Conservation (phyloP, 2,888 invertebrate species). For the Epistrophe eligans region DNA sequence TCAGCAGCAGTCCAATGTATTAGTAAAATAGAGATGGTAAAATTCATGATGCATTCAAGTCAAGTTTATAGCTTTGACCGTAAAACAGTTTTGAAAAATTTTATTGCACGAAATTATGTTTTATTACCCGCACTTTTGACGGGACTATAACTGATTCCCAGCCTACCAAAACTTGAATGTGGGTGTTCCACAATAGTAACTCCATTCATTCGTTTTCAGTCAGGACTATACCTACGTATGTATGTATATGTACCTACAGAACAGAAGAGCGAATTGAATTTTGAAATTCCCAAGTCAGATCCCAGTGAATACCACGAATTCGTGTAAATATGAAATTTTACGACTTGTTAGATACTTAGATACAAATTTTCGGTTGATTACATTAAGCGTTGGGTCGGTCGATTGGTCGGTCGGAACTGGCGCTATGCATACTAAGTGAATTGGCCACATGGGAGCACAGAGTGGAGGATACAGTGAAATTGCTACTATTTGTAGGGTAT, state of each 20-base stretch:
- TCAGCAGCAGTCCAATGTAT: not conserved
- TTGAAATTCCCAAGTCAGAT: slow-evolving; percentile 60
- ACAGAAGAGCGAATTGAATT: slow-evolving; percentile 65
- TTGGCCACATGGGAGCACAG: slow-evolving; percentile 63
- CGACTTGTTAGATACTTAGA: slow-evolving; percentile 76
- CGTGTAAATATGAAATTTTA: slow-evolving; percentile 76
- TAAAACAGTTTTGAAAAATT: slow-evolving; percentile 49
- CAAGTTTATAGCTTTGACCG: slow-evolving; percentile 27
- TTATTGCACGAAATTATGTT: slow-evolving; percentile 67
- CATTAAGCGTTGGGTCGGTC: slow-evolving; percentile 73
- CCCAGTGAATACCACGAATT: slow-evolving; percentile 65
- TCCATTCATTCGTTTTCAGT: not conserved
- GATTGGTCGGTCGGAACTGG: slow-evolving; percentile 56
- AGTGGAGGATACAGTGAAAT: slow-evolving; percentile 44
- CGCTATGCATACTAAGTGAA: slow-evolving; percentile 74
- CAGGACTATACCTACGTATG: not conserved
- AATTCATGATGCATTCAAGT: slow-evolving; percentile 43
- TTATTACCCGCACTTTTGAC: slow-evolving; percentile 59
- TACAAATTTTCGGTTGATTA: slow-evolving; percentile 76
- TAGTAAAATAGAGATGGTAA: not conserved
- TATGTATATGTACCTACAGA: not conserved
- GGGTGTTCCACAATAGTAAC: slow-evolving; percentile 58
- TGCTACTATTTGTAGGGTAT: not conserved
- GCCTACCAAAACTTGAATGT: slow-evolving; percentile 40
- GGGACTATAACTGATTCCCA: slow-evolving; percentile 11